Base-by-base conservation (phyloP, 2,113 vertebrate genomes). In the Percina caprodes region DNA sequence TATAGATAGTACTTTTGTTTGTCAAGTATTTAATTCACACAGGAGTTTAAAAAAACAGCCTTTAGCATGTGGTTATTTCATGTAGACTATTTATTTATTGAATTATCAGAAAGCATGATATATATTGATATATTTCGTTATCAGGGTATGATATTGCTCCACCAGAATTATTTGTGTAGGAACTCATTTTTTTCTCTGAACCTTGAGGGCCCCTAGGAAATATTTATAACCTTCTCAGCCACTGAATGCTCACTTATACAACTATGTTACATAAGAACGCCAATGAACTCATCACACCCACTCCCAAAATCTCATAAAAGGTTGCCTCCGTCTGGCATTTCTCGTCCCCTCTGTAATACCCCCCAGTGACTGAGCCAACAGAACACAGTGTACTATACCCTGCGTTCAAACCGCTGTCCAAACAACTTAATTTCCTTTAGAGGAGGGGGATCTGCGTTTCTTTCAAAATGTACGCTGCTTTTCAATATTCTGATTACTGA, bases 191-290 rank as follows among this genome's bases (percentile, higher is more conserved):
- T 52, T 3, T 14, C 71, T 56, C 54, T 68, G 56, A 48, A 45
- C 33, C 83, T 77, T 18, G 21, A 77, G 61, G 83, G 65, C 74
- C 60, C 46, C 3, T 1, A 63, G 72, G 66, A 84, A 75, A 79
- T 46, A 59, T 87, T 87, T 75, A 80, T 63, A 55, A 66, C 0
- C 23, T 24, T 45, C 46, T 48, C 35, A 48, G 56, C 60, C 35
- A 69, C 68, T 59, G 58, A 78, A 73, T 14, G 60, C 69, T 72
- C n/a, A 67, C 77, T 83, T 89, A 84, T 79, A 87, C 77, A 69
- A 65, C 16, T 26, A 10, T 21, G 85, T 85, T 87, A 56, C 77
- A 84, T 88, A 88, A 90, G 65, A 59, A 68, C 3, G 2, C 24
- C 55, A 69, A 51, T 42, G 52, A 11, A 30, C 42, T 77, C 66